These are phyloP conservation scores for Diphyllodes magnificus DNA, from an alignment of 2,113 vertebrate species.

Conservation along the genomic window DNA sequence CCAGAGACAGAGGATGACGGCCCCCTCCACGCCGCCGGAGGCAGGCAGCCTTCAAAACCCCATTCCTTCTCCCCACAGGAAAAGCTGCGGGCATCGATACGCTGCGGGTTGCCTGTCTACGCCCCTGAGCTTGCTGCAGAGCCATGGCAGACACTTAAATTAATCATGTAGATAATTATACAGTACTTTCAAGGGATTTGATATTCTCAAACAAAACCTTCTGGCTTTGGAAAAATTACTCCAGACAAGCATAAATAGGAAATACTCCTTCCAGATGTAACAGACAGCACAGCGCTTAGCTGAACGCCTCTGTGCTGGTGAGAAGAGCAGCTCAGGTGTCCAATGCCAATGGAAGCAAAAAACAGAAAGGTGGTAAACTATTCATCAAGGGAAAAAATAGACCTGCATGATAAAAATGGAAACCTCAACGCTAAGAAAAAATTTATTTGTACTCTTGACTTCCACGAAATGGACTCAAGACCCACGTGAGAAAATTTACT, in stretches of 20 bases:
- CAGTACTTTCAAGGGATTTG: constrained; percentile 2
- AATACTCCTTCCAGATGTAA: not conserved
- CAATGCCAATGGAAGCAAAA: not conserved
- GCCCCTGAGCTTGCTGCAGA: not conserved
- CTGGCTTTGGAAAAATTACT: not conserved
- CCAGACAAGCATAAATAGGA: constrained; percentile 10
- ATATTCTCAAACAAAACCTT: constrained; percentile 36
- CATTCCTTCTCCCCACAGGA: not conserved
- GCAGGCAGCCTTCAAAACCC: not conserved
- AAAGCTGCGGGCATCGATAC: accelerated
- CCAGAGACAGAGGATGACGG: not conserved
- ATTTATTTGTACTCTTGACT: not conserved
- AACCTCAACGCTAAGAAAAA: not conserved
- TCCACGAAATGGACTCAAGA: not conserved
- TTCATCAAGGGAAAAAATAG: not conserved
- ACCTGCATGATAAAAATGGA: not conserved
- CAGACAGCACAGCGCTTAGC: not conserved
- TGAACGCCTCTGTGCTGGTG: not conserved
- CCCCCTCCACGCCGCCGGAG: accelerated
- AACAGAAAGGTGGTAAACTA: not conserved
- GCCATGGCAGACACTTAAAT: not conserved
- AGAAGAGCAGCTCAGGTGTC: not conserved
- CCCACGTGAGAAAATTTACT: not conserved
- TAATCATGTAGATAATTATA: constrained; percentile 41
- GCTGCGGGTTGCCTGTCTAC: not conserved